Percentiles rank a stretch among this genome's conserved stretches.
These are phyloP conservation scores for Speoplatyrhinus poulsoni DNA, from an alignment of 2,113 vertebrate genomes.

Conservation along the genomic window DNA sequence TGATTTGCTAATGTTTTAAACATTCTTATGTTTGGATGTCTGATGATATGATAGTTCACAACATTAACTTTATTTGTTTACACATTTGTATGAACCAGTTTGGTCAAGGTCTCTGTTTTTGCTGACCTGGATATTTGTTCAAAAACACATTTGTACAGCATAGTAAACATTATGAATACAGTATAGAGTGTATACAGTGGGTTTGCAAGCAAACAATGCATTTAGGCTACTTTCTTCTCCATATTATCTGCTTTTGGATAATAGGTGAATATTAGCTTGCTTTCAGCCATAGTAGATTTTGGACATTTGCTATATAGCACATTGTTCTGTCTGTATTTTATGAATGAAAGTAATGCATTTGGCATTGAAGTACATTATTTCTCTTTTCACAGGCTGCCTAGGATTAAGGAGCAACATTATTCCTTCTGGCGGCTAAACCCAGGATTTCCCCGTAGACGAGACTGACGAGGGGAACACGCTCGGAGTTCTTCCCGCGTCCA, in stretches of 20 bases:
- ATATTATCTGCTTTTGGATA: too few relatives aligned
- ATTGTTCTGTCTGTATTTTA: neutral
- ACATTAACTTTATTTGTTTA: neutral
- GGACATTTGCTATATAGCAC: too few relatives aligned
- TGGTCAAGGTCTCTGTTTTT: constrained; percentile 6
- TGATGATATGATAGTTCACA: neutral
- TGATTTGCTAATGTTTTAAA: constrained; percentile 37
- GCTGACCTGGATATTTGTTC: constrained; percentile 14
- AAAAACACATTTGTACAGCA: neutral
- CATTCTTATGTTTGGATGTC: constrained; percentile 20
- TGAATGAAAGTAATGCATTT: neutral
- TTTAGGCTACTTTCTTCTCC: too few relatives aligned
- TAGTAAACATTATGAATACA: too few relatives aligned
- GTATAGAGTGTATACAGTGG: too few relatives aligned
- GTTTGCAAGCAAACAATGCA: too few relatives aligned
- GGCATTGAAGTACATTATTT: neutral
- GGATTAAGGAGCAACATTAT: constrained; percentile 18
- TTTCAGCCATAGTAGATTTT: too few relatives aligned
- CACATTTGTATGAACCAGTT: neutral
- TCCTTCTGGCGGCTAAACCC: constrained; percentile 7
- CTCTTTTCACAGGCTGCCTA: constrained; percentile 42
- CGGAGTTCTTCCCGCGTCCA: neutral
- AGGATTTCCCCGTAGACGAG: neutral
- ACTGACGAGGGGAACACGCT: neutral
- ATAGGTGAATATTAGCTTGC: too few relatives aligned